Base-by-base conservation (phyloP, 2,797 vertebrate genomes). In the Hafferia zeledoni region DNA sequence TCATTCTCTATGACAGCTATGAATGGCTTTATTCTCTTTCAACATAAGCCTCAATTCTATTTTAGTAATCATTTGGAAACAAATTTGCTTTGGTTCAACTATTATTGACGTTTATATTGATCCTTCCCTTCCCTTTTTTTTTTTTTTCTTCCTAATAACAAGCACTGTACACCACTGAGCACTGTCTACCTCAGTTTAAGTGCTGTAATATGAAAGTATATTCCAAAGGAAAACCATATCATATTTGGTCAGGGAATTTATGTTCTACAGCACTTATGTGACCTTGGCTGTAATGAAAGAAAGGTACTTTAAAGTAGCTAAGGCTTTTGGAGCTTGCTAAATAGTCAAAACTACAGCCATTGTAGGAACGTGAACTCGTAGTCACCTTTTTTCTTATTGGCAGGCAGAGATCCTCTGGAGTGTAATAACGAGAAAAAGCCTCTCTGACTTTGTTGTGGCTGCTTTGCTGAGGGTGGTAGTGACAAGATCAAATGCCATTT, bases 401-500 rank as follows among this genome's bases (percentile, higher is more conserved):
- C 90, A 83, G 74, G 50, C 71, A 82, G 44, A 87, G 81, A 91
- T 88, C 78, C 88, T 94, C 93, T 52, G 79, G 93, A 91, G 94
- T 75, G 53, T 53, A 93, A 67, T 96, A 96, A 95, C 1, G 9
- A 92, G 89, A 74, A 95, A 95, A 95, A 78, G 49, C 71, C 82
- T 89, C 61, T 68, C 87, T 95, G 90, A 83, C 91, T 94, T 76
- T 93, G 77, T 76, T 96, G 95, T 95, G 94, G 89, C 92, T 93
- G 80, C 75, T 83, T 80, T 95, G 82, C 74, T 83, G 93, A 96
- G 72, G 90, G 90, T 93, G 89, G 83, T 85, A 96, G 88, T 93
- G 93, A 95, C 95, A 96, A 96, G 85, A 95, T 93, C 94, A 94
- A 95, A 93, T 95, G 93, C 85, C 81, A 82, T 95, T 95, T 96